Base-by-base conservation (phyloP, 2,797 vertebrate genomes). In the Enteromius viviparus region DNA sequence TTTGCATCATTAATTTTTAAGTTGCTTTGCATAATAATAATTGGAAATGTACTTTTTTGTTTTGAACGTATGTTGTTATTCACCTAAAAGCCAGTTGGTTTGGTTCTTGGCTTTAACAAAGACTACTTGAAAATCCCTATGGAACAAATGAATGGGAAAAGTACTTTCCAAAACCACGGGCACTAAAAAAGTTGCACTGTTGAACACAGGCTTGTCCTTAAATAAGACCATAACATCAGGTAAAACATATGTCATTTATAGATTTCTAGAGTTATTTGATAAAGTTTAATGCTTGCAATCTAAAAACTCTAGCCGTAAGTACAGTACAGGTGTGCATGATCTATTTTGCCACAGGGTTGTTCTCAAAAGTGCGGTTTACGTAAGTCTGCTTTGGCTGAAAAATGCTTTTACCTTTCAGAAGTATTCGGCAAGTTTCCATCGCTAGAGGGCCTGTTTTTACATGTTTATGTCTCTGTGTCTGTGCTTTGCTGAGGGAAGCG, bases 401-500 rank as follows among this genome's bases (percentile, higher is more conserved):
- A 76, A 55, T 80, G 3, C 51, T 75, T 80, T 72, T 72, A 14
- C 49, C 29, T 14, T 45, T 80, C 26, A 0, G 0, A 45, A 21
- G 9, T 53, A 78, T 15, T 85, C 21, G 3, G 9, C 19, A 72
- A 45, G 23, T 60, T 64, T 77, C 60, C 80, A 66, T 66, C 40
- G 19, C 82, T 75, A 45, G 40, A 40, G 49, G 82, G 40, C 42
- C 42, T 65, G 78, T 78, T 75, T 87, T 78, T 84, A n/a, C 55
- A 76, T 77, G 26, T 74, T 58, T 70, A 23, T 70, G 40, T 65
- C 74, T 29, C 47, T 72, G 65, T 34, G 69, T 65, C 26, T 71
- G 40, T 75, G 5, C 10, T 15, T 79, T 42, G 74, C 49, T 68
- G 37, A 68, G 26, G 64, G 49, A 75, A 42, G 19, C 17, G 19